Base-by-base conservation (phyloP, 1,140 invertebrate species). In the Cepaea nemoralis region DNA sequence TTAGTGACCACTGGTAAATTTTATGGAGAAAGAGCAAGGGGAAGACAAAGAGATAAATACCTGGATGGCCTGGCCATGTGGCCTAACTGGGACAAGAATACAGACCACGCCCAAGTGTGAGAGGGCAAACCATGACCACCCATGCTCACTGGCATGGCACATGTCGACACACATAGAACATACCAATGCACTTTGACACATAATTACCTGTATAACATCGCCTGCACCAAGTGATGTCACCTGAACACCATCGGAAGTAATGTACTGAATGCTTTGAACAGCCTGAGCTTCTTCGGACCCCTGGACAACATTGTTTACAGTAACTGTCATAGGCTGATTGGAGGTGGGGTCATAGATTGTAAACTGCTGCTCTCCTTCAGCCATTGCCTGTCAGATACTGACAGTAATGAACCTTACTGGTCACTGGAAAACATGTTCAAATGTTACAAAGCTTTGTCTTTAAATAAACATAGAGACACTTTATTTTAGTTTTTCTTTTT, bases 261-360 rank as follows among this genome's bases (percentile, higher is more conserved):
- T 87, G 73, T 90, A 90, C 67, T 89, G 88, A 70, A 90, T 89
- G 40, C 86, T 86, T 75, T 84, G 85, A n/a, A 86, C 59, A 55
- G 82, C 71, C 48, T 84, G 83, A 6, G 79, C 76, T n/a, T 86
- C 87, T 45, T 88, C 87, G 39, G 80, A 77, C 22, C 83, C 83
- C 39, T 77, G 75, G 24, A 40, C 35, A 74, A 82, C 69, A 31
- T 83, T 79, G 45, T 87, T 87, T 22, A 89, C 87, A 33, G 88
- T 88, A 0, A 90, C 86, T 66, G 88, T 89, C 42, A 89, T 59
- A 31, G 88, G 87, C 80, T 89, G 88, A 27, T 88, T 85, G 0
- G 85, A 87, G 14, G 87, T 87, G 69, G 87, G 78, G 74, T 90
- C 88, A 84, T 86, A 90, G 22, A 90, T 85, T n/a, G 89, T 88